These are phyloP conservation scores for Cathartes aura DNA, from an alignment of 2,113 vertebrate genomes.

Conservation along the genomic window DNA sequence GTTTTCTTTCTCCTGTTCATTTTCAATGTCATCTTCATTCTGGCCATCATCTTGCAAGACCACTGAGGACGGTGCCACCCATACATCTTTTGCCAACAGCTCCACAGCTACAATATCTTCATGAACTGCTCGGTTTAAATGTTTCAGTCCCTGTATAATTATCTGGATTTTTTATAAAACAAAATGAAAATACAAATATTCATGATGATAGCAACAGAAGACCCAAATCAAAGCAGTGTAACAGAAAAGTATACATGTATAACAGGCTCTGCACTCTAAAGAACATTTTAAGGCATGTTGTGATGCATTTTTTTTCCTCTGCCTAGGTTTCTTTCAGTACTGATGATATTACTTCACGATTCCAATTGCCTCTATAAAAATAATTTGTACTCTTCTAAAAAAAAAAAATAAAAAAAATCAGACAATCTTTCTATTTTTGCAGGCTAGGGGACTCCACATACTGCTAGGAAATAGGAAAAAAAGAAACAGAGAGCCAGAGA, in stretches of 20 bases:
- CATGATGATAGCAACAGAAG: not conserved
- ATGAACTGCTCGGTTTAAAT: conserved; percentile 92
- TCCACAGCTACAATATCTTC: conserved; percentile 94
- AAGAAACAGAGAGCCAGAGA: not conserved
- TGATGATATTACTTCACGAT: not conserved
- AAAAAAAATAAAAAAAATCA: not conserved
- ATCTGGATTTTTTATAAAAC: conserved; percentile 75
- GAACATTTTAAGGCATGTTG: not conserved
- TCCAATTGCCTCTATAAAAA: not conserved
- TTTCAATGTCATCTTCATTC: conserved; percentile 82
- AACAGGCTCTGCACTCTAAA: not conserved
- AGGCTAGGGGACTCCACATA: not conserved
- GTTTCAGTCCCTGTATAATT: conserved; percentile 91
- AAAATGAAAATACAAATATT: not conserved
- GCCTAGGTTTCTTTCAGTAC: not conserved
- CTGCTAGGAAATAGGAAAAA: not conserved
- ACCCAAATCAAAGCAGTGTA: not conserved
- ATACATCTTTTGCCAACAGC: conserved; percentile 83
- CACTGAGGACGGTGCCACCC: conserved; percentile 90
- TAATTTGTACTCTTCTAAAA: not conserved
- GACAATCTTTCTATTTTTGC: not conserved
- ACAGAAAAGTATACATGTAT: not conserved
- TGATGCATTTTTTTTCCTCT: not conserved
- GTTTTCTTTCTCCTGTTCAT: conserved; percentile 82
- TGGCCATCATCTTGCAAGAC: conserved; percentile 91